Conservation (phyloP, 1,140 invertebrate species). For the Drosophila punjabiensis region DNA sequence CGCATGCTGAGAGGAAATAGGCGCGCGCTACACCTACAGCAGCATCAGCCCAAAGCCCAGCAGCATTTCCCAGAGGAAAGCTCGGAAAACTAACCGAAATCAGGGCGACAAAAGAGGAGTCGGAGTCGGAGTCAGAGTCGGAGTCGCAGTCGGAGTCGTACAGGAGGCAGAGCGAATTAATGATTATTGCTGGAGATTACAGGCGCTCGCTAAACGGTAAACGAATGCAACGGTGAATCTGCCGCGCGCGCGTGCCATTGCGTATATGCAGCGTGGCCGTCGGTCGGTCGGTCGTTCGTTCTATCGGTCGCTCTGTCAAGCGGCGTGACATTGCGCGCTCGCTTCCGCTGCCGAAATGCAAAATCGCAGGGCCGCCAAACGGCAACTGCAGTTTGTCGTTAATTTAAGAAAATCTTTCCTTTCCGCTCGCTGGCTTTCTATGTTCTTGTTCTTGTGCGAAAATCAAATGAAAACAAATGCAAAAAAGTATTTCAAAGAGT, state of each 20-base stretch:
- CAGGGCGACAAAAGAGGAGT: not conserved
- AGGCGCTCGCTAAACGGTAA: slow-evolving; percentile 57
- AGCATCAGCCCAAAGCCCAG: slow-evolving; percentile 17
- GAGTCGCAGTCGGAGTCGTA: slow-evolving; percentile 8
- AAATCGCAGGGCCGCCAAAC: slow-evolving; percentile 37
- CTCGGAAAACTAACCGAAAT: slow-evolving; percentile 4
- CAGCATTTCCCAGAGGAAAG: slow-evolving; percentile 9
- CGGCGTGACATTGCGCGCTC: slow-evolving; percentile 33
- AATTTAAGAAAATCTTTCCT: slow-evolving; percentile 37
- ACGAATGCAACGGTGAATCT: slow-evolving; percentile 49
- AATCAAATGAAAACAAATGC: slow-evolving; percentile 27
- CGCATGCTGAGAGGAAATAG: slow-evolving; percentile 73
- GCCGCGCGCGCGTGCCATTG: slow-evolving; percentile 68
- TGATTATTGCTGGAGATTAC: slow-evolving; percentile 67
- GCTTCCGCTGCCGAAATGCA: slow-evolving; percentile 46
- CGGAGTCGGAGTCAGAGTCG: not conserved
- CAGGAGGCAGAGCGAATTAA: slow-evolving; percentile 32
- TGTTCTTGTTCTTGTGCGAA: slow-evolving; percentile 27
- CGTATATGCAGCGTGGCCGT: slow-evolving; percentile 73
- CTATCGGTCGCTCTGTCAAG: not conserved
- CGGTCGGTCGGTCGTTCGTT: slow-evolving; percentile 3
- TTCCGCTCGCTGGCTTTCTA: slow-evolving; percentile 4
- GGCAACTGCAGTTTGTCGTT: slow-evolving; percentile 35
- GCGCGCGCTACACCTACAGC: slow-evolving; percentile 57
- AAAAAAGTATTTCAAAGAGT: slow-evolving; percentile 20